phyloP scores from a whole-genome alignment of 2,888 invertebrate species.

The Philonicus albiceps region DNA sequence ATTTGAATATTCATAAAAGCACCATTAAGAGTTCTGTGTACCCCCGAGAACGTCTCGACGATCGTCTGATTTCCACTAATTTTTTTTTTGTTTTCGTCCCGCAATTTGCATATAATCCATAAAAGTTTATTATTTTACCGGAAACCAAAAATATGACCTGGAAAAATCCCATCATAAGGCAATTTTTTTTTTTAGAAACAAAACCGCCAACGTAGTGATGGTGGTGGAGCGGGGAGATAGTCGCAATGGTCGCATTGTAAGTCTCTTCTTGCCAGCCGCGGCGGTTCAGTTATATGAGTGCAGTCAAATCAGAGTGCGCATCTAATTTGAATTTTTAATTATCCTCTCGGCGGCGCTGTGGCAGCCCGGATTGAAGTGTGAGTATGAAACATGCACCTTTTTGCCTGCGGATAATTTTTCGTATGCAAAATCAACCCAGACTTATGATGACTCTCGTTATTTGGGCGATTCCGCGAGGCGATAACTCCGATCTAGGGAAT shows the following conservation, averaged over 20 bases:
- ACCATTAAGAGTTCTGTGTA: not conserved
- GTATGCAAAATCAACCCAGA: slow-evolving; percentile 15
- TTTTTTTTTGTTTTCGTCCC: not conserved
- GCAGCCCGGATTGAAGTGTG: not conserved
- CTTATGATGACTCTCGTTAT: slow-evolving; percentile 29
- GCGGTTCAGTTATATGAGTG: not conserved
- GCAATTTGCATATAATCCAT: slow-evolving; percentile 35
- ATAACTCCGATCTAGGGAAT: not conserved
- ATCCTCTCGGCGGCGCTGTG: not conserved
- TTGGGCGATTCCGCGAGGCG: slow-evolving; percentile 9
- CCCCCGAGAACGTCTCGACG: not conserved
- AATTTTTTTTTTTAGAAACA: not conserved
- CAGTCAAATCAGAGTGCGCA: slow-evolving; percentile 22
- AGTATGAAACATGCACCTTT: slow-evolving; percentile 4
- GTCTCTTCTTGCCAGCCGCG: not conserved
- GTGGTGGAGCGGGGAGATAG: not conserved
- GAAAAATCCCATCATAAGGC: slow-evolving; percentile 12
- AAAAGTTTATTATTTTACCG: slow-evolving; percentile 31
- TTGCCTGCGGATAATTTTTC: not conserved
- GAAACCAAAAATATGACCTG: slow-evolving; percentile 36
- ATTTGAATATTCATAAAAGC: slow-evolving; percentile 30
- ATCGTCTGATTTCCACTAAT: not conserved
- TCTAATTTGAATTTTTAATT: slow-evolving; percentile 36
- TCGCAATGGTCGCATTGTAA: not conserved
- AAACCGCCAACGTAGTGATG: not conserved